Evolutionary conservation across 2,797 vertebrate species (phyloP).

Genomic region (Poecilia wingei): DNA sequence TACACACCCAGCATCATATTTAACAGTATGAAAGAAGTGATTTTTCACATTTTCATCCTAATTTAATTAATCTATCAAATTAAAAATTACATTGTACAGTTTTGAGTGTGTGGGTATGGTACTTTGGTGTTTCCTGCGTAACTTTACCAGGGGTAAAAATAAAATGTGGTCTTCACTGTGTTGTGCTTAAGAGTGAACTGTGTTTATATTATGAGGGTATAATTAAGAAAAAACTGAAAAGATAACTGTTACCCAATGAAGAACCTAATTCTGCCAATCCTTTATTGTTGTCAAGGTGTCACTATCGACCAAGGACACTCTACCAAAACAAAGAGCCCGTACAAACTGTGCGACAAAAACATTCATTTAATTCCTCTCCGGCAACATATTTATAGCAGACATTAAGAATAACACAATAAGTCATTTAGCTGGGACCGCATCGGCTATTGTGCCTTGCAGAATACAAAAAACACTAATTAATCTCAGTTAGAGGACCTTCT

Average conservation of each 20-base stretch:
- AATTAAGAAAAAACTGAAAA: slow-evolving; percentile 40
- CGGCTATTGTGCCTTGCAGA: slow-evolving; percentile 73
- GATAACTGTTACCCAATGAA: slow-evolving; percentile 37
- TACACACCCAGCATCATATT: too few species aligned
- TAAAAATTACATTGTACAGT: neutral
- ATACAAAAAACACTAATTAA: slow-evolving; percentile 79
- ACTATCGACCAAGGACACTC: slow-evolving; percentile 52
- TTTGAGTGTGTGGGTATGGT: neutral
- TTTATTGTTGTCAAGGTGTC: slow-evolving; percentile 54
- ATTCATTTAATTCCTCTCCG: slow-evolving; percentile 44
- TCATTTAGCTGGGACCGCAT: slow-evolving; percentile 67
- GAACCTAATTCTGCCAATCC: slow-evolving; percentile 42
- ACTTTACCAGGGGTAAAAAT: neutral
- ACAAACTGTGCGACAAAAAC: slow-evolving; percentile 49
- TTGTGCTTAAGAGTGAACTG: slow-evolving; percentile 31
- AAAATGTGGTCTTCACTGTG: neutral
- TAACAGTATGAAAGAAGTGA: neutral
- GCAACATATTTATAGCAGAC: slow-evolving; percentile 68
- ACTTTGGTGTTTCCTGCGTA: neutral
- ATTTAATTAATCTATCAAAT: neutral
- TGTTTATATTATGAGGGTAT: slow-evolving; percentile 49
- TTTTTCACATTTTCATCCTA: neutral
- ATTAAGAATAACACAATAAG: slow-evolving; percentile 70
- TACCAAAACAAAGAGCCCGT: slow-evolving; percentile 57
- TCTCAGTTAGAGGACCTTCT: slow-evolving; percentile 74